Evolutionary conservation across 2,113 vertebrate genomes (phyloP).

Genomic region (Spheniscus mendiculus): DNA sequence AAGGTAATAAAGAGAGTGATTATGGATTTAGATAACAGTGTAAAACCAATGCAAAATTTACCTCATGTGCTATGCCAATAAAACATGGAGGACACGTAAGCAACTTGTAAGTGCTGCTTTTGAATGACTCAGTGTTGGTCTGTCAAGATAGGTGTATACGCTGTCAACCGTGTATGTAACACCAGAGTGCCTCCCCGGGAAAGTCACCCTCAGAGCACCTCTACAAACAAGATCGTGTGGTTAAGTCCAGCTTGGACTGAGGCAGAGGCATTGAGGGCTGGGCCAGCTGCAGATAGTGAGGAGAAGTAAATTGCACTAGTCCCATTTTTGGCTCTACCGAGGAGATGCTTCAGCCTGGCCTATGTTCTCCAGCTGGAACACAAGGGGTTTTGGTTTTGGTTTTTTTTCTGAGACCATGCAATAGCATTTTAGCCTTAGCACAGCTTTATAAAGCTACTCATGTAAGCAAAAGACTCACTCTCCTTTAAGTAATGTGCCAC

Average conservation of each 20-base stretch:
- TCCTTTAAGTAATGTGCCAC: neutral
- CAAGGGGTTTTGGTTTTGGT: neutral
- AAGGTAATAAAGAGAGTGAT: neutral
- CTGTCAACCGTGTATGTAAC: neutral
- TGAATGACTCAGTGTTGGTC: neutral
- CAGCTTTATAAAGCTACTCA: neutral
- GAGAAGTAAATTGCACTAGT: neutral
- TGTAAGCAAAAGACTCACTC: neutral
- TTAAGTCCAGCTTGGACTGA: neutral
- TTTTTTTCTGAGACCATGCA: rapidly evolving
- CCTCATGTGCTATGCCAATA: neutral
- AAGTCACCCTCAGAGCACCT: neutral
- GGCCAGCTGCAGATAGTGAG: neutral
- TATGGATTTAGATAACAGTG: neutral
- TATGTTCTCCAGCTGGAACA: neutral
- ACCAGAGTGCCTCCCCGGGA: neutral
- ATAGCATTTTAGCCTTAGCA: neutral
- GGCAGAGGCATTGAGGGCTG: neutral
- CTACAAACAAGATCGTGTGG: neutral
- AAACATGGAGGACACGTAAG: neutral
- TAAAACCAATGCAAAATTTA: neutral
- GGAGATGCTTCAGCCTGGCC: neutral
- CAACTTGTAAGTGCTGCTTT: neutral
- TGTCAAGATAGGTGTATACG: neutral
- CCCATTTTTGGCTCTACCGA: neutral